Evolutionary conservation across 2,888 invertebrate species (phyloP), one percentile per base, ranked within the genome.

Genomic region (Folsomia manolachei): DNA sequence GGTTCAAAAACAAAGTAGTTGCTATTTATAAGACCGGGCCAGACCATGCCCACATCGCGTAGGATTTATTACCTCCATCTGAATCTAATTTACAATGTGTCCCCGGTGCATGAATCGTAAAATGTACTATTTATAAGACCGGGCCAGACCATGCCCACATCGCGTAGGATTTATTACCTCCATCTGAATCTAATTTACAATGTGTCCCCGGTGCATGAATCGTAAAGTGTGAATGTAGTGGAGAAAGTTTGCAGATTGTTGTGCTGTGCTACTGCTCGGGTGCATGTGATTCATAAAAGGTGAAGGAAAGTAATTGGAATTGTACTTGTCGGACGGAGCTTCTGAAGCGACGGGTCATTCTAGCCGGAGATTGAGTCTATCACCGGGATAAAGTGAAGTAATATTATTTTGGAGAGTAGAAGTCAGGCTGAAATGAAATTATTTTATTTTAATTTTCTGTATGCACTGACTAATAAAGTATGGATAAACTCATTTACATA

Each of bases 11-110:
- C n/a, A n/a, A n/a, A n/a, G n/a, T n/a, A n/a, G n/a, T n/a, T n/a
- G n/a, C n/a, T n/a, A n/a, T n/a, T n/a, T n/a, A n/a, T n/a, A n/a
- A n/a, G n/a, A n/a, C n/a, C n/a, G n/a, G n/a, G n/a, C n/a, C n/a
- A n/a, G 11, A 56, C 56, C 21, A 56, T 9, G 19, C 4, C 56
- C 21, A 56, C n/a, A n/a, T n/a, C n/a, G n/a, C n/a, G n/a, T n/a
- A 56, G 24, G 21, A 67, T 67, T 67, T 67, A 67, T 67, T 67
- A 67, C 56, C 23, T 53, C 52, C 60, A 67, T 67, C 67, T 56
- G 24, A 25, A 67, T 53, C 25, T 67, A 67, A 67, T 67, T 67
- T 67, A 67, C 56, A 67, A 67, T 60, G 56, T 67, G 67, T 67
- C 67, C 26, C 67, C 52, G 67, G 27, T 67, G 67, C 56, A 4